Evolutionary conservation across 2,888 invertebrate genomes (phyloP), one percentile per base, ranked within the genome.

Genomic region (Andricus quercusramuli): DNA sequence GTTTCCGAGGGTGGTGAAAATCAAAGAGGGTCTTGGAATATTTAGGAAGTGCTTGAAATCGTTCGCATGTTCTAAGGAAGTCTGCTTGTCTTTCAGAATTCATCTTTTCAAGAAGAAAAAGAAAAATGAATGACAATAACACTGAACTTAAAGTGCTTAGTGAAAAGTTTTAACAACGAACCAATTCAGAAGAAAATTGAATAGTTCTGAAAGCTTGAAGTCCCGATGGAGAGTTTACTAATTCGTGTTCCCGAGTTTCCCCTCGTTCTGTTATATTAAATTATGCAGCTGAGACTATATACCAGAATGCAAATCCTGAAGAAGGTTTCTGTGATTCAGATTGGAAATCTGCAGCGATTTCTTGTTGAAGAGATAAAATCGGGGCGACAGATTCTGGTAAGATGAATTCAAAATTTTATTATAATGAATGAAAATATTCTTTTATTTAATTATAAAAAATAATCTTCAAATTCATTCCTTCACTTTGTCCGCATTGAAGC

Each of bases 151-250:
- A 56, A 74, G n/a, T 74, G 56, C 74, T 74, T 56, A 56, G 74
- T 74, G 32, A 51, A 74, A 74, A 74, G 56, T 74, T 74, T 74
- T 6, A 74, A 32, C 74, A 56, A 37, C 13, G 74, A 74, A 56
- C 74, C 70, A 70, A 51, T 70, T 51, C 44, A 25, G 25, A 44
- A 17, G 44, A 68, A 47, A 51, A 70, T 25, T 47, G 29, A 51
- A 47, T 25, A 56, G n/a, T 74, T 74, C 4, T 8, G 11, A 74
- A 74, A 74, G 29, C 70, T 74, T n/a, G 51, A 37, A 56, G 29
- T 74, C 32, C n/a, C 74, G 32, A 32, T 74, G 32, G 29, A 32
- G n/a, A 37, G 51, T 74, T 74, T 56, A 74, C 74, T 74, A 74
- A 51, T 32, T 56, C 32, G 11, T 56, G 20, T 51, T 29, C 5